Evolutionary conservation across 2,888 invertebrate genomes (phyloP), one percentile per base, ranked within the genome.

Genomic region (Lycocerus yunnanus): DNA sequence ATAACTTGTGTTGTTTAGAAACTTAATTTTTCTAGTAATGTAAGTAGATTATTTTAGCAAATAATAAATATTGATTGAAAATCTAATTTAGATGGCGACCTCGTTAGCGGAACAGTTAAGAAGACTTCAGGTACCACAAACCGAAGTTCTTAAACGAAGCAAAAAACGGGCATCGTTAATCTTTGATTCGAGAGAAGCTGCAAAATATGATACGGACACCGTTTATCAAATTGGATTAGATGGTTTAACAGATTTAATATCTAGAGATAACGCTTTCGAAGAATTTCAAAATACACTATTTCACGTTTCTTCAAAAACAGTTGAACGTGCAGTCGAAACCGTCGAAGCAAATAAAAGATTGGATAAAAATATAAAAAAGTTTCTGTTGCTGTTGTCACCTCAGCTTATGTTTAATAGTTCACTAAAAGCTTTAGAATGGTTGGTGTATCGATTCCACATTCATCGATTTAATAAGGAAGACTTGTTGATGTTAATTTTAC

Each of bases 381-480:
- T 98, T 86, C 87, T 99, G 0, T 86, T 93, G 2, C 89, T 93
- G 58, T 81, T 98, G 4, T 95, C 97, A 1, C 99, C 99, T 0
- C 98, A 97, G 85, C 93, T 99, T 80, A 89, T 96, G 68, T 88
- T 97, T 0, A 94, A 94, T 81, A 91, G 93, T 8, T 91, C 96
- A 0, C 96, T 97, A 79, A 96, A 97, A 88, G 94, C 97, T 1
- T 86, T 99, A 66, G 99, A 99, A 89, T 99, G 98, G 98, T 89
- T 99, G 3, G 92, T 99, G 65, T 92, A 95, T 82, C 91, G 97
- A 80, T 98, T 94, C 85, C 92, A 93, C 79, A 93, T 99, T 76
- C 95, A 99, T 82, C 90, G 94, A 70, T 98, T 94, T 86, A 98
- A 98, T 84, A 91, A 92, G 72, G 93, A 95, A 83, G 92, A 93